phyloP scores from a whole-genome alignment of 2,113 vertebrate genomes.

The Mungos mungo region DNA sequence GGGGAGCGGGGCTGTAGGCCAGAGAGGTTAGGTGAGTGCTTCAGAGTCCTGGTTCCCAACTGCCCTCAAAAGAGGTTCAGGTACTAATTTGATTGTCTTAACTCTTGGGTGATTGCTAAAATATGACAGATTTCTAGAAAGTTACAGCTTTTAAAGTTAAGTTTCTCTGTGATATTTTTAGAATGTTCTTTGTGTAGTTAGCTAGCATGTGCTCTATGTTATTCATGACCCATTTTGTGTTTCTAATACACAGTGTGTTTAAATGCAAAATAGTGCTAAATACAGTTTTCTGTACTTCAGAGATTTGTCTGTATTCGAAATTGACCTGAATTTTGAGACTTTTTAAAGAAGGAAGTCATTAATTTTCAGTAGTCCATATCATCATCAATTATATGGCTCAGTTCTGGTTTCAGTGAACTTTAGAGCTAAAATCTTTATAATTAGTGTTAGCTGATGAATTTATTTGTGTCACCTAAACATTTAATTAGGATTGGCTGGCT shows the following conservation, averaged over 20 bases:
- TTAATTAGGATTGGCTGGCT: slow-evolving; percentile 22
- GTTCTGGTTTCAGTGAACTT: slow-evolving; percentile 19
- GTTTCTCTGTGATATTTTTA: background rate
- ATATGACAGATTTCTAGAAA: background rate
- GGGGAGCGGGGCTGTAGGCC: background rate
- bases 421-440: slow-evolving; percentile 10
- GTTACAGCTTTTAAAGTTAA: background rate
- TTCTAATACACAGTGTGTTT: slow-evolving; percentile 8
- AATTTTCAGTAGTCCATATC: background rate
- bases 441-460: slow-evolving; percentile 52
- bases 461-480: slow-evolving; percentile 28
- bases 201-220: background rate
- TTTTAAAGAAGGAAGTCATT: slow-evolving; percentile 15
- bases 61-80: background rate
- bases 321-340: slow-evolving; percentile 5
- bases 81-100: slow-evolving; percentile 43
- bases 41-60: background rate
- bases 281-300: background rate
- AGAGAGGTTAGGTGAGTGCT: background rate
- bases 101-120: background rate
- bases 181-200: background rate
- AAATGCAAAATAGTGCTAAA: background rate
- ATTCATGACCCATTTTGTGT: background rate
- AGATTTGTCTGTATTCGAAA: background rate
- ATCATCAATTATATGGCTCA: background rate